These are phyloP conservation scores for Coracias cyanogaster DNA, from an alignment of 2,797 vertebrate species.

Conservation along the genomic window DNA sequence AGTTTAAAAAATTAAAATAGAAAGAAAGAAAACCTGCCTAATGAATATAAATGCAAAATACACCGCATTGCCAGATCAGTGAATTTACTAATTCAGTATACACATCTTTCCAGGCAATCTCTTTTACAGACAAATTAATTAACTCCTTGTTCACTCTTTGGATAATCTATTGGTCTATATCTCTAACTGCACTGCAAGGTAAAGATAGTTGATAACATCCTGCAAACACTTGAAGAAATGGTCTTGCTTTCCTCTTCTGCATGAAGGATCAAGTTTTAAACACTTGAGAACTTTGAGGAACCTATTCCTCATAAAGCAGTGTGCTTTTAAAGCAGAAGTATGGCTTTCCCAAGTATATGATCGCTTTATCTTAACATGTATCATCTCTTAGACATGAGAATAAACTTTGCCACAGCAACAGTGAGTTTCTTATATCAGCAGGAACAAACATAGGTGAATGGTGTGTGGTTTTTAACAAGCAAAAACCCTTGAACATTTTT, in stretches of 20 bases:
- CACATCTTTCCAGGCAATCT: background rate
- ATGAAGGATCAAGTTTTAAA: background rate
- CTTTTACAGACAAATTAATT: slow-evolving; percentile 1
- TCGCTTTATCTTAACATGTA: background rate
- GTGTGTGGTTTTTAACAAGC: background rate
- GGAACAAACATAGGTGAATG: background rate
- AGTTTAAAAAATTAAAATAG: background rate
- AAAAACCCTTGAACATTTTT: background rate
- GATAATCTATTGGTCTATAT: background rate
- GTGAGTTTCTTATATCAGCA: background rate
- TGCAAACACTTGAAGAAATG: background rate
- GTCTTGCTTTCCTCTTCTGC: background rate
- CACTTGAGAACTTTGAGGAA: background rate
- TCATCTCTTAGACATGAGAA: background rate
- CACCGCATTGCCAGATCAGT: background rate
- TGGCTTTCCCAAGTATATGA: background rate
- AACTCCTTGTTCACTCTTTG: background rate
- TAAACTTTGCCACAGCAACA: background rate
- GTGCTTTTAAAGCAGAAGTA: background rate
- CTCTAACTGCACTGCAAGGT: background rate
- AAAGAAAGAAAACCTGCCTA: background rate
- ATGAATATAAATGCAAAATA: background rate
- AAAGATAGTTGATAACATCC: background rate
- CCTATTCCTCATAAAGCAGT: background rate
- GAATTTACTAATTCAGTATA: background rate